Evolutionary conservation across 64 coral and sea anemone genomes (phyloP), one percentile per base, ranked within the genome.

Genomic region (Stichodactyla mertensii): DNA sequence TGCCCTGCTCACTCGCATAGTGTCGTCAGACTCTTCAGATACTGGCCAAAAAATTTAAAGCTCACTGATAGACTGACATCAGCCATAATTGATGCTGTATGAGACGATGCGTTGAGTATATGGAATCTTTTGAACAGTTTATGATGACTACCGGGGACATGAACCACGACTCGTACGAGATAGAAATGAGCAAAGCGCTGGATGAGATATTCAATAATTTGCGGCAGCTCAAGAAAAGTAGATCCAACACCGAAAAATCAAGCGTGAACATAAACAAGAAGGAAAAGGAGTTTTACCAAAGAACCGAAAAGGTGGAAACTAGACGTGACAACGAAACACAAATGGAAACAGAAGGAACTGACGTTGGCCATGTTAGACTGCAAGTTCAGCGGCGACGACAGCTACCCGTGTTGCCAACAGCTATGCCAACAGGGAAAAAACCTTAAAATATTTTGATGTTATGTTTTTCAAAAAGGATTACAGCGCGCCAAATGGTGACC

Each of bases 101-200:
- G 56, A 11, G 56, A 11, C 0, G 66, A 70, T 23, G 20, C 7
- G 22, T 6, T 22, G 18, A 23, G 4, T 74, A 74, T 23, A 31
- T 74, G 69, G 69, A 74, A 31, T 10, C 69, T 27, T 74, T 10
- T 74, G 24, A 74, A 9, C 27, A 74, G 18, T 66, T 66, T 74
- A 14, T 23, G 11, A 20, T 36, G 24, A 2, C 24, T 13, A 28
- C 69, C 4, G n/a, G 6, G 22, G 12, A 11, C 4, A 74, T 74
- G 26, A 23, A 74, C 1, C 69, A 26, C 24, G 69, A 74, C 69
- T 74, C 13, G 8, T 74, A 26, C 27, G 69, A 74, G 27, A 74
- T 74, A 31, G 69, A 74, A 74, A 74, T 74, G 69, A 74, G 20
- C 24, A 74, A 74, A 74, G 69, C 69, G n/a, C 69, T 74, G 69